phyloP scores from a whole-genome alignment of 2,888 invertebrate species.

The Julus scanicus region DNA sequence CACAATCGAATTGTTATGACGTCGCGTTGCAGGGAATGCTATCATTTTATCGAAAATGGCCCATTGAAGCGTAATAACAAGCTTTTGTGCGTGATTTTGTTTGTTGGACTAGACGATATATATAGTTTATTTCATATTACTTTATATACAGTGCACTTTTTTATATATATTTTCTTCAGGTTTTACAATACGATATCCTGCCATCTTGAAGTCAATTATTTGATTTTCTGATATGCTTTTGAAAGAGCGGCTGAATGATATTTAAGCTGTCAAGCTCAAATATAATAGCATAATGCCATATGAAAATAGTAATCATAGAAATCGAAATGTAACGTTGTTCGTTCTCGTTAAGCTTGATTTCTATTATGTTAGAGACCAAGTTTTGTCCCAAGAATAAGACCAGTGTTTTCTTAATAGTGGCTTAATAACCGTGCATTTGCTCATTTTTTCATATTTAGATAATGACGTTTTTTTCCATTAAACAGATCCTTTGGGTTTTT shows the following conservation, averaged over 20 bases:
- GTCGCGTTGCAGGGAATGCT: neutral
- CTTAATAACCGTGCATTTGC: too few relatives aligned
- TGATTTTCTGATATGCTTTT: neutral
- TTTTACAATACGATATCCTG: neutral
- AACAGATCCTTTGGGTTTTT: too few relatives aligned
- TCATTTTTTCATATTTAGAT: too few relatives aligned
- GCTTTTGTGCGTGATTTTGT: conserved; percentile 13
- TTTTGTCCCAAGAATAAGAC: too few relatives aligned
- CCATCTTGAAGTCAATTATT: conserved; percentile 8
- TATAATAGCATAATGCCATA: neutral
- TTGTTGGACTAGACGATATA: neutral
- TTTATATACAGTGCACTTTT: neutral
- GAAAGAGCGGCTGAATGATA: neutral
- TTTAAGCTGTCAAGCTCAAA: neutral
- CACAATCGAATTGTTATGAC: conserved; percentile 14
- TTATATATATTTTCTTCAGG: neutral
- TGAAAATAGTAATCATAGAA: neutral
- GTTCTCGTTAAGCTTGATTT: too few relatives aligned
- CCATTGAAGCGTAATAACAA: neutral
- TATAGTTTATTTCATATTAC: neutral
- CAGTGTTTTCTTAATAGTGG: too few relatives aligned
- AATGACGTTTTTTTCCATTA: too few relatives aligned
- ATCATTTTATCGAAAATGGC: conserved; percentile 20
- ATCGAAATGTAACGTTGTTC: too few relatives aligned
- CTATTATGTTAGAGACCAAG: too few relatives aligned